Percentiles rank a stretch among this genome's conserved stretches.
These are phyloP conservation scores for Melitaea athalia DNA, from an alignment of 2,888 invertebrate species.

Conservation along the genomic window DNA sequence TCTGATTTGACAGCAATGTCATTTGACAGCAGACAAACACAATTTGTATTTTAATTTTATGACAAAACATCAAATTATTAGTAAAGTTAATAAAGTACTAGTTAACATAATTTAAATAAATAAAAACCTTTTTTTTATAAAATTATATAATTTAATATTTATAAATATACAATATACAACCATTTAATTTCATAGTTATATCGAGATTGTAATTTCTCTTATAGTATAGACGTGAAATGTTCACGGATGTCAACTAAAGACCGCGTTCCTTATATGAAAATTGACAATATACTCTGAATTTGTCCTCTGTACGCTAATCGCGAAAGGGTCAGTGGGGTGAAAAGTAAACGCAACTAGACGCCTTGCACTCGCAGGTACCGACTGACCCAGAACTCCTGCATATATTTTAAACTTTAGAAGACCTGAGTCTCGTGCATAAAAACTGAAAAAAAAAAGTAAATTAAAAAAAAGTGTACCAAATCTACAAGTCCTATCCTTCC, in stretches of 20 bases:
- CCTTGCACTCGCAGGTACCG: constrained; percentile 86
- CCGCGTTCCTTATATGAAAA: constrained; percentile 92
- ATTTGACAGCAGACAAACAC: not conserved
- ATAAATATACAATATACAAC: not conserved
- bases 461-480: not conserved
- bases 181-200: not conserved
- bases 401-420: constrained; percentile 94
- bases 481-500: not conserved
- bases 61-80: no score
- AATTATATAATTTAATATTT: constrained; percentile 20
- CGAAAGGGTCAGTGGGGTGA: constrained; percentile 97
- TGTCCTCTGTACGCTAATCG: constrained; percentile 96
- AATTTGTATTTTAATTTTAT: not conserved
- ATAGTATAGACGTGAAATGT: constrained; percentile 10
- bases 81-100: no score
- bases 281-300: constrained; percentile 97
- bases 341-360: constrained; percentile 96
- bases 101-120: not conserved
- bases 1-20: constrained; percentile 7
- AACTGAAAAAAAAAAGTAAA: constrained; percentile 73
- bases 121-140: constrained; percentile 11
- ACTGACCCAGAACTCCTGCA: constrained; percentile 89
- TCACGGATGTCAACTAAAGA: constrained; percentile 59
- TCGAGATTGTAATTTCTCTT: not conserved
- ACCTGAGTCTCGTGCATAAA: constrained; percentile 91